Evolutionary conservation across 2,797 vertebrate species (phyloP).

Genomic region (Chloroceryle amazona): DNA sequence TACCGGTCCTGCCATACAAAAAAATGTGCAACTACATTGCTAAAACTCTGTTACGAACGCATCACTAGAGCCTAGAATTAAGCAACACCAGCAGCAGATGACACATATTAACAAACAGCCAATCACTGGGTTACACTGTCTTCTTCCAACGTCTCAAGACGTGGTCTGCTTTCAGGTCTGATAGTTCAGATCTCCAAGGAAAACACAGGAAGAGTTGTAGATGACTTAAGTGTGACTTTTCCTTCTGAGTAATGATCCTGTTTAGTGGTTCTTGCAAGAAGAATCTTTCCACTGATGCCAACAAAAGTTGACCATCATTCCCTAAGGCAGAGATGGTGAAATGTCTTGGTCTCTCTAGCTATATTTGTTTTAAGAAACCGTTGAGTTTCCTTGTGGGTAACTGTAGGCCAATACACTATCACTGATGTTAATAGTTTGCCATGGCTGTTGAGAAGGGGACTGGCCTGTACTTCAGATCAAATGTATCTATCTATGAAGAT

Average conservation of each 20-base stretch:
- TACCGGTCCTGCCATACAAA: neutral
- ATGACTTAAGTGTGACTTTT: conserved; percentile 4
- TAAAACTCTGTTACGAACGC: neutral
- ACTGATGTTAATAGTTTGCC: neutral
- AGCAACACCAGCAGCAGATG: neutral
- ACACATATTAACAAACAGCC: neutral
- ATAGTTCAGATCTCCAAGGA: neutral
- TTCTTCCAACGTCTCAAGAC: neutral
- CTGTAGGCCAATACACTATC: neutral
- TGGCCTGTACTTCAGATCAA: neutral
- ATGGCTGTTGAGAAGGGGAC: neutral
- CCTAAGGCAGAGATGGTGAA: neutral
- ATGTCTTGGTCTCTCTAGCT: neutral
- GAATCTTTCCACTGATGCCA: conserved; percentile 31
- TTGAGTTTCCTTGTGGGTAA: neutral
- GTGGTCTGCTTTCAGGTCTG: neutral
- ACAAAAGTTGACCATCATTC: neutral
- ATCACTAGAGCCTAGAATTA: neutral
- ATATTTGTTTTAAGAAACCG: neutral
- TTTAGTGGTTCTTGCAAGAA: conserved; percentile 20
- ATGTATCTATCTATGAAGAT: neutral
- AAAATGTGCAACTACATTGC: neutral
- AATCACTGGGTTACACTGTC: neutral
- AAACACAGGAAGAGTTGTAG: neutral
- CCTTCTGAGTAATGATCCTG: conserved; percentile 33